These are phyloP conservation scores for Takifugu bimaculatus DNA, from an alignment of 2,113 vertebrate species.

Conservation along the genomic window DNA sequence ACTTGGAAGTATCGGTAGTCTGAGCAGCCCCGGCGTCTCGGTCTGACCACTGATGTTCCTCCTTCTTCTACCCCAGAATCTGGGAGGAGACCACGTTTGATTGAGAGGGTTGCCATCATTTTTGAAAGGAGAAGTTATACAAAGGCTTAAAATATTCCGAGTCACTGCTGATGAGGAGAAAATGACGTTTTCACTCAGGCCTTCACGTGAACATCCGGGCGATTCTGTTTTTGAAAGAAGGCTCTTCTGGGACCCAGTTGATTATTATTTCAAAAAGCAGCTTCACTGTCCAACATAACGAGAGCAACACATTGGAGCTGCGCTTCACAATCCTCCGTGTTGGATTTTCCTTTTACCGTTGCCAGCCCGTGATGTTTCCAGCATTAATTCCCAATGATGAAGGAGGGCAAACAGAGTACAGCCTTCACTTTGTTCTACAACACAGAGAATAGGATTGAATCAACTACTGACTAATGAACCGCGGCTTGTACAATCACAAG, in stretches of 20 bases:
- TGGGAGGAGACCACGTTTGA: no score
- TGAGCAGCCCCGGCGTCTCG: neutral
- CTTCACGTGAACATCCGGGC: neutral
- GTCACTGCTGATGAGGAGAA: no score
- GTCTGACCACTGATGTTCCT: no score
- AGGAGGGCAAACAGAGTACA: slow-evolving; percentile 43
- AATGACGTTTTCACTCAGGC: neutral
- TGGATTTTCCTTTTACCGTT: slow-evolving; percentile 36
- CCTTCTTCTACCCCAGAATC: no score
- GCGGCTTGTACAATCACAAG: slow-evolving; percentile 22
- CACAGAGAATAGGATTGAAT: slow-evolving; percentile 23
- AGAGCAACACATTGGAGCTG: slow-evolving; percentile 44
- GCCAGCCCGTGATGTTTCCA: slow-evolving; percentile 38
- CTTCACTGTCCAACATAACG: slow-evolving; percentile 44
- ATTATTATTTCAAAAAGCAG: slow-evolving; percentile 46
- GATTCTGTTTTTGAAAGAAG: slow-evolving; percentile 30
- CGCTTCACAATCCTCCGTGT: slow-evolving; percentile 34
- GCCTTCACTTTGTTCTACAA: slow-evolving; percentile 49
- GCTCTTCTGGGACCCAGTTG: slow-evolving; percentile 34
- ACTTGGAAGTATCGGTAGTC: neutral
- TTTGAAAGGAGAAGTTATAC: no score
- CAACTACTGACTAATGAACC: slow-evolving; percentile 34
- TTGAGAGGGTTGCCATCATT: no score
- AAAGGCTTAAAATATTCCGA: no score
- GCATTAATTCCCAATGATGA: slow-evolving; percentile 50